Base-by-base conservation (phyloP, 2,888 invertebrate species). In the Caenorhabditis wallacei region DNA sequence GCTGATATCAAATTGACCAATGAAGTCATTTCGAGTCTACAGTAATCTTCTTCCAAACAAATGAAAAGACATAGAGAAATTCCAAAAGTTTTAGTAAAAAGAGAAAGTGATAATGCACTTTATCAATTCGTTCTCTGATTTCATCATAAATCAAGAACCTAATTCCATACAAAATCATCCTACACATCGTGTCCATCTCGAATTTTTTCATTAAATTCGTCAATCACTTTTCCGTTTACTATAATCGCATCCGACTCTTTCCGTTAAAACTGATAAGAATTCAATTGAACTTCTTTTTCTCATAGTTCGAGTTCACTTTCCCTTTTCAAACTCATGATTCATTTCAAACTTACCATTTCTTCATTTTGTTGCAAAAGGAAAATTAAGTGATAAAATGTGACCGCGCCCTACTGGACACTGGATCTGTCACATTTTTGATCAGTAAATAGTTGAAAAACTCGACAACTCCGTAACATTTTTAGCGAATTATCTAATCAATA, bases 201-300 rank as follows among this genome's bases (percentile, higher is more conserved):
- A 30, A 59, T 54, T 51, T 40, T 35, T 51, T 53, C 61, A 53
- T n/a, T 30, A n/a, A 43, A 57, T 66, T 66, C 66, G 48, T 66
- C 35, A 37, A 35, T 37, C 8, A 26, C 43, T 40, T 16, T 40
- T 26, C 0, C 26, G 10, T 26, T 66, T 74, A 74, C 74, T 56
- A 74, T 74, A 64, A 74, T 74, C 74, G 54, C 74, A 74, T 74
- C 64, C 74, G 53, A 74, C 56, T 37, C 40, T 11, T 46, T 57
- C 37, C 26, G 43, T 13, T 22, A 5, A 46, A 72, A 64, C 46
- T 64, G 74, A 74, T 74, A 74, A 74, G 56, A 56, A 61, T 1
- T 26, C 7, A 37, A 72, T 54, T 35, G 63, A 63, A 51, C 71
- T 51, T 51, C n/a, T 64, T 10, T 35, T 18, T 64, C 43, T n/a